A percentile compares a stretch with the other conserved stretches of the same genome.
phyloP scores from a whole-genome alignment of 2,888 invertebrate genomes.

The Himalopsyche kuldschensis region DNA sequence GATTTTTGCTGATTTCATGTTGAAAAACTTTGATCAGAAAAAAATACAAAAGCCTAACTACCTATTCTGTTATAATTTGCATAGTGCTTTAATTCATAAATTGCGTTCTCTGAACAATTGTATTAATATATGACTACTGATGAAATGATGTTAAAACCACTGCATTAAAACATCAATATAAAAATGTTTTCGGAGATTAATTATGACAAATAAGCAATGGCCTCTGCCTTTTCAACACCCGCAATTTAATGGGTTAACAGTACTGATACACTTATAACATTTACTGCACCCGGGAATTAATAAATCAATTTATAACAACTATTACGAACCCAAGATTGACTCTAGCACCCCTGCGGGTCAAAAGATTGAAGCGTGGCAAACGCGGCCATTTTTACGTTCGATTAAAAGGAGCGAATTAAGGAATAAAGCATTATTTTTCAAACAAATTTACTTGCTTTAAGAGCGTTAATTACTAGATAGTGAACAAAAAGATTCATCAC shows the following conservation, averaged over 20 bases:
- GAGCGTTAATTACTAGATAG: no score
- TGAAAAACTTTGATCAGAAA: no score
- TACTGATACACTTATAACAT: slow-evolving; percentile 20
- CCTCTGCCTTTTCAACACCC: slow-evolving; percentile 18
- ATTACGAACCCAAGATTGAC: slow-evolving; percentile 10
- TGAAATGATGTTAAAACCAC: no score
- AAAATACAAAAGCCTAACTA: no score
- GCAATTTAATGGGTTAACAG: slow-evolving; percentile 38
- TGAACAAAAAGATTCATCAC: no score
- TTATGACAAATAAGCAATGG: slow-evolving; percentile 9
- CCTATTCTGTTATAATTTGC: no score
- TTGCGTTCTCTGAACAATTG: no score
- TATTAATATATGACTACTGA: no score
- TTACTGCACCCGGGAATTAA: slow-evolving; percentile 5
- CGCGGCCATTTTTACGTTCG: background rate
- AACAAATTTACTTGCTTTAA: no score
- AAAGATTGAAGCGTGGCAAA: background rate
- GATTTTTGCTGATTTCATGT: no score
- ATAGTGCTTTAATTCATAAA: no score
- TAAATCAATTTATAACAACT: background rate
- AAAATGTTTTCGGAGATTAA: background rate
- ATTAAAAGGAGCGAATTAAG: background rate
- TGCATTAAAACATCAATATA: no score
- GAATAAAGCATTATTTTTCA: background rate
- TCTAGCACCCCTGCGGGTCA: slow-evolving; percentile 11